These are phyloP conservation scores for Blastobasis lacticolella DNA, from an alignment of 2,888 invertebrate genomes.

Conservation along the genomic window DNA sequence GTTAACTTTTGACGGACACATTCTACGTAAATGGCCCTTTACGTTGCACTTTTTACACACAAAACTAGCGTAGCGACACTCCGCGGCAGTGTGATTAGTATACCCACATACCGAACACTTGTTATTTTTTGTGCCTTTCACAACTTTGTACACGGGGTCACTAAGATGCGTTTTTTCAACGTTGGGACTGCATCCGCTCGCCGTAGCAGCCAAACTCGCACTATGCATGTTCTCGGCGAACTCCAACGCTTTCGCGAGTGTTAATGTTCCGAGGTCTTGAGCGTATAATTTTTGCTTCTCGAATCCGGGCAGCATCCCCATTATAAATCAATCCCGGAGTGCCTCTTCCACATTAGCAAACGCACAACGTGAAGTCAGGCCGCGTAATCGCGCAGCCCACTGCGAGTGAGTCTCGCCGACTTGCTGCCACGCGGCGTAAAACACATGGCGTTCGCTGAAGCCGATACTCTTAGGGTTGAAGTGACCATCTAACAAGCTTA, in stretches of 20 bases:
- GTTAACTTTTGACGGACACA: too few species aligned
- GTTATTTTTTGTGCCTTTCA: conserved; percentile 40
- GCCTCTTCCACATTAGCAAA: conserved; percentile 1
- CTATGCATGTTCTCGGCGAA: background rate
- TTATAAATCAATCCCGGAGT: too few species aligned
- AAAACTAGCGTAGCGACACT: conserved; percentile 7
- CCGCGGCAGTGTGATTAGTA: conserved; percentile 5
- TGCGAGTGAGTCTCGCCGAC: conserved; percentile 9
- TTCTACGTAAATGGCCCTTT: too few species aligned
- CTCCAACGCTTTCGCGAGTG: background rate
- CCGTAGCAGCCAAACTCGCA: background rate
- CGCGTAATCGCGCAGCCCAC: conserved; percentile 1
- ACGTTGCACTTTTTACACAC: too few species aligned
- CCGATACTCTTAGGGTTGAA: conserved; percentile 12
- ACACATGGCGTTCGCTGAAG: conserved; percentile 7
- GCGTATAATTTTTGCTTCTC: too few species aligned
- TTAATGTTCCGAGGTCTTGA: too few species aligned
- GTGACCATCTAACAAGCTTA: conserved; percentile 9
- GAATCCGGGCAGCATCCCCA: too few species aligned
- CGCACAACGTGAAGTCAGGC: background rate
- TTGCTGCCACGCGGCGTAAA: conserved; percentile 5
- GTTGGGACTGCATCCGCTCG: too few species aligned
- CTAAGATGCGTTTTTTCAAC: background rate
- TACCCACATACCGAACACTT: conserved; percentile 13
- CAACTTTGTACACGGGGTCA: conserved; percentile 9